These are phyloP conservation scores for Leptinotarsa rubiginosa DNA, from an alignment of 2,888 invertebrate genomes.

Conservation along the genomic window DNA sequence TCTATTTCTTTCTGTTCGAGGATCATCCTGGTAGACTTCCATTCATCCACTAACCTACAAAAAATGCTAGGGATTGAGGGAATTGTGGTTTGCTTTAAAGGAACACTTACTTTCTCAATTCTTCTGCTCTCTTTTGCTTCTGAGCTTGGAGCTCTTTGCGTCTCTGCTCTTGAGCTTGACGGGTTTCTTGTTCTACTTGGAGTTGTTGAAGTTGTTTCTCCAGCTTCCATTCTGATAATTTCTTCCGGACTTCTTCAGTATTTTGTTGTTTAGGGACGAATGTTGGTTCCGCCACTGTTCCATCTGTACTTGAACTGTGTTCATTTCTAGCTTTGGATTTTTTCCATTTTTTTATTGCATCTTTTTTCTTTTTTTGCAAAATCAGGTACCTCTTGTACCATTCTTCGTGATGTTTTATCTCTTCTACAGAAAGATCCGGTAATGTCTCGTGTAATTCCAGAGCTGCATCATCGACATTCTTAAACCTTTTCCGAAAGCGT, in stretches of 20 bases:
- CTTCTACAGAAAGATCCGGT: slow-evolving; percentile 61
- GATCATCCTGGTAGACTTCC: slow-evolving; percentile 51
- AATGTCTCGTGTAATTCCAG: slow-evolving; percentile 52
- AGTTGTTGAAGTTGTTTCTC: slow-evolving; percentile 60
- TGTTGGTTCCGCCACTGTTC: background rate
- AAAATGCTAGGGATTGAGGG: background rate
- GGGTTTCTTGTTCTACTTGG: slow-evolving; percentile 52
- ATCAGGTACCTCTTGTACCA: slow-evolving; percentile 68
- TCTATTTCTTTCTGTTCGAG: slow-evolving; percentile 47
- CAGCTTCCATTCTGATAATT: slow-evolving; percentile 57
- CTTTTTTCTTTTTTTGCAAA: slow-evolving; percentile 65
- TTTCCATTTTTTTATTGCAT: slow-evolving; percentile 66
- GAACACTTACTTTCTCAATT: slow-evolving; percentile 48
- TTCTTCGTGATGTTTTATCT: slow-evolving; percentile 66
- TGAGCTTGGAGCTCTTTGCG: slow-evolving; percentile 50
- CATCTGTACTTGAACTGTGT: background rate
- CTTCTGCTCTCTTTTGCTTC: slow-evolving; percentile 51
- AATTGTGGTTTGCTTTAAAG: background rate
- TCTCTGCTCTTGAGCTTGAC: slow-evolving; percentile 41
- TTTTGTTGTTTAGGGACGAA: slow-evolving; percentile 29
- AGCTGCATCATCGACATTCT: slow-evolving; percentile 52
- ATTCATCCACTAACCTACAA: slow-evolving; percentile 48
- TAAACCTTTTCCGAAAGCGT: slow-evolving; percentile 60
- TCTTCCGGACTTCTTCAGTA: slow-evolving; percentile 39
- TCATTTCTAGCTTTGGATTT: slow-evolving; percentile 51